Percentiles rank a stretch among this genome's conserved stretches.
Conservation (phyloP, 2,113 vertebrate species). For the Coryphaenoides rupestris region DNA sequence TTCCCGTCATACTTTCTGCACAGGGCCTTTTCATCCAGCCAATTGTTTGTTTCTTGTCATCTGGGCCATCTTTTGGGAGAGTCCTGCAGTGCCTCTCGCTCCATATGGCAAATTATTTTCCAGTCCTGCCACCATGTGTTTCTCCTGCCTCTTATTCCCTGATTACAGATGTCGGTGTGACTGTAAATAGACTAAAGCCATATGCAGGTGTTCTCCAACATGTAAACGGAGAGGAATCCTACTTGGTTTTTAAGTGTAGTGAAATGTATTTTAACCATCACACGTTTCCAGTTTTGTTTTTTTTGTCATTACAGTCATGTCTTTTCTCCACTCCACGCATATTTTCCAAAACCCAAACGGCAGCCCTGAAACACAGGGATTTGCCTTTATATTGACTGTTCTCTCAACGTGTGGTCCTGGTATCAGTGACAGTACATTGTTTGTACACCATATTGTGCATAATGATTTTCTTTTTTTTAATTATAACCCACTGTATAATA, state of each 20-base stretch:
- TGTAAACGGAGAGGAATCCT: conserved; percentile 18
- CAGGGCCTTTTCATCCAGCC: too few species aligned
- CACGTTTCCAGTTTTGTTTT: conserved; percentile 28
- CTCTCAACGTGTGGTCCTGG: conserved; percentile 40
- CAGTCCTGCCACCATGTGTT: conserved; percentile 15
- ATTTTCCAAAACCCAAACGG: conserved; percentile 34
- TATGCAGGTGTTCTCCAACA: conserved; percentile 53
- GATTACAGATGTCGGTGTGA: conserved; percentile 38
- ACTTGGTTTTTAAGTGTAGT: conserved; percentile 45
- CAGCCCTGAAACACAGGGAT: conserved; percentile 22
- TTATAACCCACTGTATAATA: conserved; percentile 74
- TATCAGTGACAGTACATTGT: conserved; percentile 53
- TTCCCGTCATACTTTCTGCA: too few species aligned
- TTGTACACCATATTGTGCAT: conserved; percentile 66
- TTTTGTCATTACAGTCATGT: conserved; percentile 4
- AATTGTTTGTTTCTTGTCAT: too few species aligned
- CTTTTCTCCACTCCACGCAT: conserved; percentile 7
- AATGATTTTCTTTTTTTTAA: conserved; percentile 61
- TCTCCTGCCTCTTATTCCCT: neutral
- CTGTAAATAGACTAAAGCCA: conserved; percentile 61
- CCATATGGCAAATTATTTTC: neutral
- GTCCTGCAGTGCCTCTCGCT: conserved; percentile 9
- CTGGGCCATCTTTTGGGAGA: conserved; percentile 1
- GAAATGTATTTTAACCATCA: conserved; percentile 47
- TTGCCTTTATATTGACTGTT: conserved; percentile 46